Evolutionary conservation across 2,888 invertebrate genomes (phyloP), one percentile per base, ranked within the genome.

Genomic region (Agriopis aurantiaria): DNA sequence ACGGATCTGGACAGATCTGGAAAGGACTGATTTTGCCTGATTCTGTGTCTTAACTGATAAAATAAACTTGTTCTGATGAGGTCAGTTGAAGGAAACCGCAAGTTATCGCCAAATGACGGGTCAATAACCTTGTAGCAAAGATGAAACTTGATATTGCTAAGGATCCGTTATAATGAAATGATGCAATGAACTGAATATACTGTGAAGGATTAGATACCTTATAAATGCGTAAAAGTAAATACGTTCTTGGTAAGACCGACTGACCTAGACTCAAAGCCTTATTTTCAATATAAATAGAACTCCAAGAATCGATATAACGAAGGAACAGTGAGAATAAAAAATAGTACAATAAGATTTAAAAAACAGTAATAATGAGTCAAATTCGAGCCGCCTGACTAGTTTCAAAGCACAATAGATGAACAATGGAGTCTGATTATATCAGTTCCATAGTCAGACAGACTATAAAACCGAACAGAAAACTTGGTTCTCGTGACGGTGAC

Each of bases 191-290:
- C 60, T 68, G 49, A 33, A 62, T 56, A 33, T 63, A 60, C 46
- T n/a, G 12, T 23, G 46, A 46, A 43, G 56, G 43, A 72, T 75
- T 72, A 74, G 72, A 75, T 46, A 51, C 73, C 74, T 40, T 68
- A 73, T 14, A 68, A 76, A 65, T 68, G 73, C 63, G 56, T 23
- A 48, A 57, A 57, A 11, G 43, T 56, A 59, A 56, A 48, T 40
- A 69, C 46, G n/a, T 48, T 65, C 57, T 56, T 12, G 51, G 51
- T 12, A 55, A 63, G 40, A 33, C 66, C 67, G 58, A 66, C 55
- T 73, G 63, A 66, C 72, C 75, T 73, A 71, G 69, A 73, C 61
- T 52, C 43, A 14, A 61, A 51, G 12, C 40, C 41, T 41, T 12
- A 71, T 8, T 51, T 40, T 10, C 23, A 5, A 40, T 69, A 53